Evolutionary conservation across 2,113 vertebrate genomes (phyloP).

Genomic region (Felis catus): F.catus_Fca126_mat1.0 CM031421.1:98302001-98302500

Average conservation of each 20-base stretch:
- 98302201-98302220: background rate
- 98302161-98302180: background rate
- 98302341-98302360: background rate
- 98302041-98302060: background rate
- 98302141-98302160: background rate
- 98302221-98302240: background rate
- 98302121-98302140: background rate
- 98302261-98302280: background rate
- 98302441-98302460: background rate
- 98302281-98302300: background rate
- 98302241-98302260: background rate
- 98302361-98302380: background rate
- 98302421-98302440: background rate
- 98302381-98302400: background rate
- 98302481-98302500: background rate
- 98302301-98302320: background rate
- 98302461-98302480: background rate
- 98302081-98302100: background rate
- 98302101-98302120: background rate
- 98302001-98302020: background rate
- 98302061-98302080: background rate
- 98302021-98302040: background rate
- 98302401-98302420: background rate
- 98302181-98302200: background rate
- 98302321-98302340: background rate